phyloP scores from a whole-genome alignment of 1,140 invertebrate species.

The Hycleus cichorii region DNA sequence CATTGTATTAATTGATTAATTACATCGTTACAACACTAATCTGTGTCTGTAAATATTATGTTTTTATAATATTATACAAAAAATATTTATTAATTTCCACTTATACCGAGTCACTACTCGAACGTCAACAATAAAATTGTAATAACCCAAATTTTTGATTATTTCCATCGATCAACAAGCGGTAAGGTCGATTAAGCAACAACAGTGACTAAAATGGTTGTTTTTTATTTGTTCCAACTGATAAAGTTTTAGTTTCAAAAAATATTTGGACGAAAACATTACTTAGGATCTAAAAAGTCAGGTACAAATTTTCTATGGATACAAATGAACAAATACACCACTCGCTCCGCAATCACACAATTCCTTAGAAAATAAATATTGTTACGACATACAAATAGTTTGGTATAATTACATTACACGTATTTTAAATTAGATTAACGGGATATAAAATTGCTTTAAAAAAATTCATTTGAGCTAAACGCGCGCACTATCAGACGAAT shows the following conservation, averaged over 20 bases:
- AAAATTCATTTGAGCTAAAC: no score
- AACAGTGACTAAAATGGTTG: not conserved
- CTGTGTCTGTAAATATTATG: slow-evolving; percentile 41
- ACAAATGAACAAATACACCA: not conserved
- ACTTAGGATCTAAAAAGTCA: slow-evolving; percentile 12
- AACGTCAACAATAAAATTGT: slow-evolving; percentile 35
- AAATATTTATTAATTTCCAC: slow-evolving; percentile 41
- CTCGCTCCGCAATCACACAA: not conserved
- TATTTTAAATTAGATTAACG: no score
- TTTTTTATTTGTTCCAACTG: not conserved
- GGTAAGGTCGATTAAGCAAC: no score
- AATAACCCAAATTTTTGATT: slow-evolving; percentile 28
- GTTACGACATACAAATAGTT: no score
- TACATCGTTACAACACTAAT: slow-evolving; percentile 32
- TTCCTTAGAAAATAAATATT: not conserved
- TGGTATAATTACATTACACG: no score
- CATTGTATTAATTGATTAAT: slow-evolving; percentile 15
- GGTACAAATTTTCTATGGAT: slow-evolving; percentile 6
- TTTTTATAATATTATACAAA: slow-evolving; percentile 37
- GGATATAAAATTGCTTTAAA: no score
- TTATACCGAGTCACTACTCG: slow-evolving; percentile 27
- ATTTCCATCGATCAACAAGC: no score
- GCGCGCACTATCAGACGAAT: not conserved
- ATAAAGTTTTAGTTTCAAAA: not conserved
- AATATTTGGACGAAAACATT: slow-evolving; percentile 7